Percentiles rank a stretch among this genome's conserved stretches.
These are phyloP conservation scores for Podocnemis expansa DNA, from an alignment of 2,113 vertebrate species.

Conservation along the genomic window DNA sequence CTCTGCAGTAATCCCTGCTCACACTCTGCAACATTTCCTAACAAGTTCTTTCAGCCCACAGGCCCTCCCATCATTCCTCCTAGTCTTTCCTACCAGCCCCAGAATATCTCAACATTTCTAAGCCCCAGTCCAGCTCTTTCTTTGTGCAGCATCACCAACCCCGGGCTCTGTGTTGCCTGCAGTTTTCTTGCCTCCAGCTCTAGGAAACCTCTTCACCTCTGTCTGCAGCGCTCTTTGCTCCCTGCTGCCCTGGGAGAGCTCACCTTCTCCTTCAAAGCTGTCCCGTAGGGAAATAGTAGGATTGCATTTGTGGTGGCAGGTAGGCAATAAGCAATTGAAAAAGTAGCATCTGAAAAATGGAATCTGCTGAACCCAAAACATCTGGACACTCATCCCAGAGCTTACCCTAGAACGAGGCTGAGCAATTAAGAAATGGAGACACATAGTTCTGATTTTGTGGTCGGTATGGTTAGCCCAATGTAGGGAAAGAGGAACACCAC, in stretches of 20 bases:
- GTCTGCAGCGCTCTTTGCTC: background rate
- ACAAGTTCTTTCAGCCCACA: background rate
- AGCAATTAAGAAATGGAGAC: background rate
- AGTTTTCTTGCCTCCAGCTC: background rate
- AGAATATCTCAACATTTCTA: background rate
- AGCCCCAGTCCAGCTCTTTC: background rate
- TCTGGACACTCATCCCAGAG: background rate
- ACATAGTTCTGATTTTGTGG: background rate
- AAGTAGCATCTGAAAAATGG: background rate
- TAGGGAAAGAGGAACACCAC: background rate
- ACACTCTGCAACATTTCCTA: background rate
- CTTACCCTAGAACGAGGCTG: background rate
- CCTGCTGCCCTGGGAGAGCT: background rate
- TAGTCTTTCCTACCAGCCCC: background rate
- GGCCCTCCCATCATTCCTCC: background rate
- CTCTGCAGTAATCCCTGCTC: background rate
- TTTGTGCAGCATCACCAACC: background rate
- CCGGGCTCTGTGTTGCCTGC: background rate
- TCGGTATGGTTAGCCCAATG: background rate
- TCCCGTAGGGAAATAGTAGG: background rate
- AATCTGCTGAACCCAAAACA: rapidly evolving
- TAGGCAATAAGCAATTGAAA: background rate
- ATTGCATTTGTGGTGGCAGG: background rate
- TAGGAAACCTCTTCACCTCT: background rate
- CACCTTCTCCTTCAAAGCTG: background rate